Base-by-base conservation (phyloP, 2,113 vertebrate species). In the Ptilorrhoa leucosticta region DNA sequence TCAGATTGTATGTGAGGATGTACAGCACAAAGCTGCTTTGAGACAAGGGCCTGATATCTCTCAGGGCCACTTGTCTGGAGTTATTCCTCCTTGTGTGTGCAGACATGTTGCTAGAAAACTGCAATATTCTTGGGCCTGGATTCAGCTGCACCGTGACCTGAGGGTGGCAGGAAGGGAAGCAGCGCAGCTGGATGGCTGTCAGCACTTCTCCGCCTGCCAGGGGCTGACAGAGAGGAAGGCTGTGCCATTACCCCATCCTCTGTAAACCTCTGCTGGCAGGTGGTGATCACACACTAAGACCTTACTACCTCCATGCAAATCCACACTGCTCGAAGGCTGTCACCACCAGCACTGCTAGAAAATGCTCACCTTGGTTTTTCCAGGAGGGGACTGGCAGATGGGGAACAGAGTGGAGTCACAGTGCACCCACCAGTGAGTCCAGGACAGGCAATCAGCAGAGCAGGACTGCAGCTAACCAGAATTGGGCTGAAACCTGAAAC, bases 51-150 rank as follows among this genome's bases (percentile, higher is more conserved):
- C 31, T 65, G 76, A 69, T 80, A 60, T 77, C 76, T 92, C 68
- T 60, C 54, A 70, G 28, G 28, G 72, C 39, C 53, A 17, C 24
- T 60, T 72, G 30, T n/a, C 80, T 83, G 22, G 48, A 90, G 76
- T 69, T 61, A 57, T 26, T 17, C 58, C 40, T 77, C 37, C 50
- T 23, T 61, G 28, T 50, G 26, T n/a, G 45, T 66, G 39, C 58
- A 88, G 85, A 19, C 79, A 33, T 7, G 11, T 60, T 92, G 26
- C 37, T 90, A 63, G 64, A 90, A 83, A 77, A 63, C 37, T 4
- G 1, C 4, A 0, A 4, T 33, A 42, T 13, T 16, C 27, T 28
- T 15, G 0, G 44, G 44, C 50, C 66, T n/a, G 57, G 40, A 26
- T 86, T 92, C 48, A 83, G 57, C 58, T 72, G n/a, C 1, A 1